Conservation (phyloP, 2,797 vertebrate genomes). For the Mycteria americana region DNA sequence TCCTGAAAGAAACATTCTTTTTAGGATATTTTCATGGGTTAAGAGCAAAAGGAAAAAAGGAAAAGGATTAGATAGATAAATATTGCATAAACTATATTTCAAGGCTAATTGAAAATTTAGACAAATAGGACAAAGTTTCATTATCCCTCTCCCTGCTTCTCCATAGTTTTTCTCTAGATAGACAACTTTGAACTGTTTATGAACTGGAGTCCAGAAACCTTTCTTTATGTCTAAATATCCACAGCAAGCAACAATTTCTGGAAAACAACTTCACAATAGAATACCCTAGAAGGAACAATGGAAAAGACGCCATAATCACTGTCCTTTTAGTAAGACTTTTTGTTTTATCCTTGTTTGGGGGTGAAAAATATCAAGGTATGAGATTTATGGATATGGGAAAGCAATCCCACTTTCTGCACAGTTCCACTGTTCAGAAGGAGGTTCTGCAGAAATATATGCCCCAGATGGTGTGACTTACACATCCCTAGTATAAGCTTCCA, state of each 20-base stretch:
- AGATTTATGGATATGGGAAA: not conserved
- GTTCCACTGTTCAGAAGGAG: not conserved
- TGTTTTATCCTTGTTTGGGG: not conserved
- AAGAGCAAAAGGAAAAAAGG: not conserved
- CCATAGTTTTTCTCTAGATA: not conserved
- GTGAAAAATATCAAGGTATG: not conserved
- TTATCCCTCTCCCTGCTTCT: not conserved
- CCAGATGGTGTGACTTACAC: not conserved
- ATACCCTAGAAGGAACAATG: not conserved
- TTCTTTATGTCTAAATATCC: not conserved
- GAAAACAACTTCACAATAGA: not conserved
- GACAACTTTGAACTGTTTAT: not conserved
- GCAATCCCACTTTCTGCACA: not conserved
- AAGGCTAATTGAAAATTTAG: not conserved
- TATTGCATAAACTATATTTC: not conserved
- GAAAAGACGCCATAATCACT: not conserved
- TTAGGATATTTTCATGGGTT: not conserved
- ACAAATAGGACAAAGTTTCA: not conserved
- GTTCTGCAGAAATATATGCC: not conserved
- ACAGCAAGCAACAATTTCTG: not conserved
- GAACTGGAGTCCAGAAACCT: not conserved
- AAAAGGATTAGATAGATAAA: not conserved
- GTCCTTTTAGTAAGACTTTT: not conserved
- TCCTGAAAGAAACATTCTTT: not conserved
- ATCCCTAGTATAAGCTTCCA: not conserved